A percentile compares a stretch with the other conserved stretches of the same genome.
phyloP scores from a whole-genome alignment of 2,888 invertebrate species.

The Phymatocera aterrima region DNA sequence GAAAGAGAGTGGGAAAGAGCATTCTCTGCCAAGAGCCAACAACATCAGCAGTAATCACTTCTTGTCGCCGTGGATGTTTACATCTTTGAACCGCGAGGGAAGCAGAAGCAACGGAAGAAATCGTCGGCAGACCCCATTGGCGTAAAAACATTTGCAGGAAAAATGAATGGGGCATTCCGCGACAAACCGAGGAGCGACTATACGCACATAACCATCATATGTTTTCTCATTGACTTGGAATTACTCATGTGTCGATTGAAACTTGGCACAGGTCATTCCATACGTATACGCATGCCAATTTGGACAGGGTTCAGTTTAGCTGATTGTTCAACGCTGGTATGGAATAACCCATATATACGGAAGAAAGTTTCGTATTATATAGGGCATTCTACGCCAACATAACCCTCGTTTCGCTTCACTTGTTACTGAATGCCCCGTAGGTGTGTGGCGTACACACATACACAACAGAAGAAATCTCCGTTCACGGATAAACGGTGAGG shows the following conservation, averaged over 20 bases:
- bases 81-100: constrained; percentile 55
- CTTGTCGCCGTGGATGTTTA: constrained; percentile 61
- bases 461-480: background rate
- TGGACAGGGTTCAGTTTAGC: too few species aligned
- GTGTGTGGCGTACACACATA: background rate
- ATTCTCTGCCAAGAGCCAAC: constrained; percentile 33
- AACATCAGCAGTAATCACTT: constrained; percentile 55
- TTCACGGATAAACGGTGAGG: constrained; percentile 9
- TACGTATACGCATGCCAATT: too few species aligned
- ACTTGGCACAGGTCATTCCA: too few species aligned
- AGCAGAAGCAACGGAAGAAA: constrained; percentile 53
- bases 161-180: background rate
- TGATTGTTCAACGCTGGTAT: too few species aligned
- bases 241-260: too few species aligned
- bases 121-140: constrained; percentile 48
- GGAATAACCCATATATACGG: background rate
- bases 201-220: background rate
- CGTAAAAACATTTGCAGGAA: constrained; percentile 49
- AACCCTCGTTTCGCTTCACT: background rate
- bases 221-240: background rate
- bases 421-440: background rate
- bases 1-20: constrained; percentile 33
- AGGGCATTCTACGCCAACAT: background rate
- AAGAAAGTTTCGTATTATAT: background rate
- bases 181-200: background rate